Conservation (phyloP, 2,888 invertebrate genomes). For the Bhutanitis thaidina region DNA sequence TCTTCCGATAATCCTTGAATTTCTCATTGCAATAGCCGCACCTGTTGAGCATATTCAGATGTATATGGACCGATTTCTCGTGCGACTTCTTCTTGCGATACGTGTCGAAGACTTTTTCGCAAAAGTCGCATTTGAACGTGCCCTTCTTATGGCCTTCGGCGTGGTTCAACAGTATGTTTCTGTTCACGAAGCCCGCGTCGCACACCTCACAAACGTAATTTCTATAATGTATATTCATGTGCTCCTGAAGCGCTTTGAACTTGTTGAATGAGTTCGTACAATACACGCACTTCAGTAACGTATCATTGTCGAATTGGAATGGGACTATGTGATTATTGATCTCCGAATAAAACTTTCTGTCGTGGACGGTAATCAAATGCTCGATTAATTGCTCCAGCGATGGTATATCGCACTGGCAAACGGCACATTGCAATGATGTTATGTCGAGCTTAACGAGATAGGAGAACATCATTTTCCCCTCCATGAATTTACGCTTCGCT, state of each 20-base stretch:
- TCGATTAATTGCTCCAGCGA: constrained; percentile 24
- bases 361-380: constrained; percentile 26
- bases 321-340: constrained; percentile 42
- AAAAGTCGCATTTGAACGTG: constrained; percentile 43
- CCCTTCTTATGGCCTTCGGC: constrained; percentile 37
- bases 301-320: constrained; percentile 38
- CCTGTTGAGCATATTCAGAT: constrained; percentile 37
- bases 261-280: constrained; percentile 28
- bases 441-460: constrained; percentile 48
- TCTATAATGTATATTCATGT: constrained; percentile 45
- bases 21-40: constrained; percentile 40
- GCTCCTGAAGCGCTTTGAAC: constrained; percentile 33
- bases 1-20: constrained; percentile 38
- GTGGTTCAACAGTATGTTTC: constrained; percentile 25
- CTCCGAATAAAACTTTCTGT: constrained; percentile 30
- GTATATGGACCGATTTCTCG: constrained; percentile 51
- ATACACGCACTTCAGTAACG: constrained; percentile 28
- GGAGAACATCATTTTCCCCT: constrained; percentile 35
- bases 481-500: constrained; percentile 36
- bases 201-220: constrained; percentile 41
- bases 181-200: constrained; percentile 39
- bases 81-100: constrained; percentile 54
- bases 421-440: constrained; percentile 31
- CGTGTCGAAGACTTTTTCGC: constrained; percentile 55
- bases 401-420: constrained; percentile 22